Evolutionary conservation across 2,113 vertebrate genomes (phyloP), one percentile per base, ranked within the genome.

Genomic region (Alethe diademata): DNA sequence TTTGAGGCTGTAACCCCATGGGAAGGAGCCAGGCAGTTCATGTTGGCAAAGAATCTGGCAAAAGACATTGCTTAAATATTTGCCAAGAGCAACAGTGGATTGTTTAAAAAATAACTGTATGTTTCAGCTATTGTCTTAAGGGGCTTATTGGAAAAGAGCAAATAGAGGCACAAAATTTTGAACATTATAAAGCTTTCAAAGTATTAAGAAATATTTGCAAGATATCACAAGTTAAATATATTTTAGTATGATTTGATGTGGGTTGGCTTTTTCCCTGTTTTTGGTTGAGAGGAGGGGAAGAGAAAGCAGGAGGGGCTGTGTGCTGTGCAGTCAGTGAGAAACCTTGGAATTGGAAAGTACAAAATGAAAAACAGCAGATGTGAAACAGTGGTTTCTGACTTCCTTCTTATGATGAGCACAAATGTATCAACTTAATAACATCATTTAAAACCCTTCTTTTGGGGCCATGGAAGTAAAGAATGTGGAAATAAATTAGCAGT

Each of bases 311-410:
- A 95, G n/a, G 50, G 78, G 60, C 66, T 60, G 51, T 61, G 67
- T 89, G 58, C 53, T 75, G 26, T 6, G 11, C 58, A 86, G 56
- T 74, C 8, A 3, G 14, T 6, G 7, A 87, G 78, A 95, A 53
- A 64, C 62, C 74, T 60, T 92, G 74, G 66, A 85, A 83, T 15
- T 60, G 54, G 61, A 90, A 95, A 80, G 54, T 61, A 75, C 33
- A 81, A 72, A 94, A 89, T 88, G 61, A 91, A 66, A 89, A 96
- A 40, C 26, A 75, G 36, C 94, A 88, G 45, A 47, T 76, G 54
- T 57, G 76, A 87, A 78, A 83, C 73, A 42, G 60, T 95, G 81
- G 74, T 94, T 97, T 96, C 71, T 94, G 79, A 82, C 87, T 96
- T 90, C 82, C 76, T 61, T 71, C 24, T 1, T 88, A 58, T 38